Base-by-base conservation (phyloP, 1,140 invertebrate species). In the Charaxes varanes region DNA sequence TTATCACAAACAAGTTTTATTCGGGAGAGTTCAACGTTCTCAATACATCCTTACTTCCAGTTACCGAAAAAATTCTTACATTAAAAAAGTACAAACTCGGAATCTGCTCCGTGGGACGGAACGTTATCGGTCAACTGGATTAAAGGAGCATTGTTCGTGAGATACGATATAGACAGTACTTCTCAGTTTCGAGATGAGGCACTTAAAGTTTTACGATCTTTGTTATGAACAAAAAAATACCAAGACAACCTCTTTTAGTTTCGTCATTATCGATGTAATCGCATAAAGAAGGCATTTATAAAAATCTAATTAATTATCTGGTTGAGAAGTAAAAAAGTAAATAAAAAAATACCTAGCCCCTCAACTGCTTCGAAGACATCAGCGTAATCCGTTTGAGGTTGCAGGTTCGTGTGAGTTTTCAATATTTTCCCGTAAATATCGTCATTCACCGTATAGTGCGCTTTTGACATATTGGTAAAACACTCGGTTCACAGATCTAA, bases 381-480 rank as follows among this genome's bases (percentile, higher is more conserved):
- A 11, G 62, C 67, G 30, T 82, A 82, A 52, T 79, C 63, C 15
- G 61, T 60, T 23, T 71, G 46, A 28, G 63, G 56, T 43, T 67
- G 46, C 26, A 51, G 32, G 40, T 69, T 56, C 2, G 49, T 37
- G 32, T 66, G 55, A 8, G 51, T 67, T 68, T 80, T 82, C 19
- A 78, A 52, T 56, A 82, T 80, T 53, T 71, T 78, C 27, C 78
- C 76, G 37, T 82, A 82, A 41, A 82, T 41, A 50, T 78, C 78
- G 41, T 79, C 74, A 41, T 82, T 79, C 42, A 82, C 74, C 4
- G 54, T 66, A 41, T 78, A 79, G 63, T 78, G 63, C 16, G 60
- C 57, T 48, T 62, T 65, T 26, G 72, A 70, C 72, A 78, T 76
- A 36, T 56, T 67, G 31, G 41, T 18, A 21, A 32, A 41, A 41